Evolutionary conservation across 37 sponge, comb jelly and placozoan species (phyloP), one percentile per base, ranked within the genome.

Genomic region (Beroe forskalii): DNA sequence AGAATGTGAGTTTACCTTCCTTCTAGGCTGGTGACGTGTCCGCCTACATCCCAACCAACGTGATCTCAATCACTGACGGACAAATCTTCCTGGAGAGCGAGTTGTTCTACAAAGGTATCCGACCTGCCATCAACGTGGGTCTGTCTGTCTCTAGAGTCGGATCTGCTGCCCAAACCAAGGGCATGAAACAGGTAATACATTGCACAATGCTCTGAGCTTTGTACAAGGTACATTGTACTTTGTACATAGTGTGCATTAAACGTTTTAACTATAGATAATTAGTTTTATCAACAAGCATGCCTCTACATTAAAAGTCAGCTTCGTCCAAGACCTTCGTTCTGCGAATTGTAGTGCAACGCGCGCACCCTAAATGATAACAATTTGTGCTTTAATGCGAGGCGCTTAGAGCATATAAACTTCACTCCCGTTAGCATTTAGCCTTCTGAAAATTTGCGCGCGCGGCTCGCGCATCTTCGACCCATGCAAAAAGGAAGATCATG

Each of bases 1-100:
- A 36, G 1, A 37, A 33, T n/a, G n/a, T n/a, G n/a, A n/a, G n/a
- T n/a, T n/a, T n/a, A n/a, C n/a, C n/a, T n/a, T n/a, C n/a, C 0
- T 39, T 40, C 69, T 40, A 93, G 93, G 98, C 98, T 69, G 98
- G 98, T 20, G 98, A 97, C 76, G 98, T 97, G 83, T 97, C 98
- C 32, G 98, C 98, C n/a, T 98, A 98, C 90, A 98, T 98, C 69
- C 99, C 99, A 0, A 98, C 99, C 91, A 98, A 98, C 67, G 99
- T 98, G 41, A 98, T 98, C 91, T 98, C 99, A 55, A 98, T 98
- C 93, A 98, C 99, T 31, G 99, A 98, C 90, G 99, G 99, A 89
- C 99, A 96, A 91, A 98, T 98, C 39, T 98, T 98, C 91, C 72
- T 98, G 92, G 99, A 98, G 91, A 94, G 93, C 32, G 99, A 98